phyloP scores from a whole-genome alignment of 2,797 vertebrate genomes.

The Zenarchopterus dispar region DNA sequence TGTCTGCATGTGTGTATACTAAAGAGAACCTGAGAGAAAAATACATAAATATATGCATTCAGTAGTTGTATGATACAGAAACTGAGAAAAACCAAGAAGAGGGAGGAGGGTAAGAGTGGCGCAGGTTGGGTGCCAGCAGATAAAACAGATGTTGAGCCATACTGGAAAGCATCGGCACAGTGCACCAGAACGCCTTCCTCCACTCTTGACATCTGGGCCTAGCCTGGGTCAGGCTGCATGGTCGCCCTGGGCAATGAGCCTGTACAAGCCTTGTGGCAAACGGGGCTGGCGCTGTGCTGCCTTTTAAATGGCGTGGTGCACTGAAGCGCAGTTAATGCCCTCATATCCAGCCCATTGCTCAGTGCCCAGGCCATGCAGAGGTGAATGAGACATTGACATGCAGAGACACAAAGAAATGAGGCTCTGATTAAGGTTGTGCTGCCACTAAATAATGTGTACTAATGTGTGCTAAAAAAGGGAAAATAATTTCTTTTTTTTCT shows the following conservation, averaged over 20 bases:
- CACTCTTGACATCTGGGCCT: slow-evolving; percentile 96
- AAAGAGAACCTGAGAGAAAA: slow-evolving; percentile 48
- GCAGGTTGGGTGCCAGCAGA: slow-evolving; percentile 91
- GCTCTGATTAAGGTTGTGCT: slow-evolving; percentile 14
- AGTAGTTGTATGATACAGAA: slow-evolving; percentile 43
- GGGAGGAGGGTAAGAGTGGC: slow-evolving; percentile 60
- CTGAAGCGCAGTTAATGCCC: slow-evolving; percentile 91
- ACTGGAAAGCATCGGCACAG: slow-evolving; percentile 91
- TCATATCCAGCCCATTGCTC: slow-evolving; percentile 89
- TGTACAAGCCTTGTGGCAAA: slow-evolving; percentile 91
- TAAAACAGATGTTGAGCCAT: slow-evolving; percentile 97
- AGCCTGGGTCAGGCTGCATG: slow-evolving; percentile 87
- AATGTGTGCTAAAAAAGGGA: neutral
- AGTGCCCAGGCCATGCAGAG: slow-evolving; percentile 87
- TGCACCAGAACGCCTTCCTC: slow-evolving; percentile 89
- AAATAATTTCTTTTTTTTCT: too few species aligned
- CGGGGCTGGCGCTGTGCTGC: slow-evolving; percentile 86
- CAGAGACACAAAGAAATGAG: slow-evolving; percentile 45
- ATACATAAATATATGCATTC: slow-evolving; percentile 45
- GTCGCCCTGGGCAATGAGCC: slow-evolving; percentile 91
- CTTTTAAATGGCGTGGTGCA: slow-evolving; percentile 91
- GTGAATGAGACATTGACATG: slow-evolving; percentile 86
- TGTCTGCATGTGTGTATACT: slow-evolving; percentile 32
- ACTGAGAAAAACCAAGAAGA: slow-evolving; percentile 40
- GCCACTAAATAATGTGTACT: slow-evolving; percentile 20